Evolutionary conservation across 2,888 invertebrate genomes (phyloP).

Genomic region (Chironomus tentans): DNA sequence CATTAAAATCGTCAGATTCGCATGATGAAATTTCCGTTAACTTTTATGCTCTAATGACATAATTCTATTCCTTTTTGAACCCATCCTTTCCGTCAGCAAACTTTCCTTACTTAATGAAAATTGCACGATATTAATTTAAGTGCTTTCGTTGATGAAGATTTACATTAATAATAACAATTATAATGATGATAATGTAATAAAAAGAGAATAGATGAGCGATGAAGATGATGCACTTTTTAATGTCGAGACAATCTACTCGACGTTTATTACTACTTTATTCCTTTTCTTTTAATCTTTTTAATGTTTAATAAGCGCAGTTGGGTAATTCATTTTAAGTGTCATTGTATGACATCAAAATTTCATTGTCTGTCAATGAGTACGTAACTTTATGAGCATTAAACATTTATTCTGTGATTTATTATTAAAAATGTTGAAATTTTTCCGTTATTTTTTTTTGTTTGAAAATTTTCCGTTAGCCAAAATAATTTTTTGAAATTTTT

Average conservation of each 20-base stretch:
- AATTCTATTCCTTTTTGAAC: background rate
- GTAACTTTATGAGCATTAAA: too few relatives aligned
- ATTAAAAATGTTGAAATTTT: too few relatives aligned
- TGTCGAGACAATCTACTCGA: background rate
- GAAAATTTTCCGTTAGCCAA: too few relatives aligned
- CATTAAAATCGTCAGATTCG: too few relatives aligned
- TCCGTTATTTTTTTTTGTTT: too few relatives aligned
- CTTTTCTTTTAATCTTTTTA: background rate
- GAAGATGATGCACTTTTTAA: background rate
- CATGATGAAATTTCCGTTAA: background rate
- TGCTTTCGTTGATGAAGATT: background rate
- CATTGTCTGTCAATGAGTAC: too few relatives aligned
- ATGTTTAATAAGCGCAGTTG: background rate
- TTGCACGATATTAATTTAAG: background rate
- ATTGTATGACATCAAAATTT: too few relatives aligned
- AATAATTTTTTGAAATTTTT: too few relatives aligned
- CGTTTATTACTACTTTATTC: background rate
- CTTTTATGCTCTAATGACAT: background rate
- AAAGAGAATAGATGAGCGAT: background rate
- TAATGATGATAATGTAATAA: background rate
- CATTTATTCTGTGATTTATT: too few relatives aligned
- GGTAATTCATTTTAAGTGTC: too few relatives aligned
- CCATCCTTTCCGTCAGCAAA: background rate
- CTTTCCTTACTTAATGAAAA: background rate
- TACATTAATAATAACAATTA: background rate